phyloP scores from a whole-genome alignment of 1,140 invertebrate species.

The Oryzaephilus surinamensis region DNA sequence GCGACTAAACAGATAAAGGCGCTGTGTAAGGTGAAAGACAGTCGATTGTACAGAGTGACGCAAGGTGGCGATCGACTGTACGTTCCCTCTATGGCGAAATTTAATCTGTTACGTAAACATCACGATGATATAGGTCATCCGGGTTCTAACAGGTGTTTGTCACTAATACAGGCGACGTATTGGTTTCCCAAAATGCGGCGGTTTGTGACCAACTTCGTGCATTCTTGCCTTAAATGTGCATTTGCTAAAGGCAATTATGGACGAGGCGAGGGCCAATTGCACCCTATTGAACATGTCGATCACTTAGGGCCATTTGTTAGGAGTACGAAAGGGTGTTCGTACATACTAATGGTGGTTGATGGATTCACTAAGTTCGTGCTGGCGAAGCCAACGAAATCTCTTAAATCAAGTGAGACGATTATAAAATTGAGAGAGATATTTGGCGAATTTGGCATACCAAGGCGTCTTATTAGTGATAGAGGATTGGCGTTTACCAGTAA shows the following conservation, averaged over 20 bases:
- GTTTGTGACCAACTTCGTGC: conserved; percentile 21
- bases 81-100: too few relatives aligned
- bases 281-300: conserved; percentile 21
- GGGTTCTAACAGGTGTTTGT: conserved; percentile 12
- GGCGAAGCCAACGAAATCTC: conserved; percentile 4
- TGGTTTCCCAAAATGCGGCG: too few relatives aligned
- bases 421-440: not conserved
- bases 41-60: too few relatives aligned
- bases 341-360: conserved; percentile 32
- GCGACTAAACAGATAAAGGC: too few relatives aligned
- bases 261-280: conserved; percentile 9
- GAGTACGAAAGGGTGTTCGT: conserved; percentile 15
- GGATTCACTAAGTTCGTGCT: conserved; percentile 30
- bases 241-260: conserved; percentile 22
- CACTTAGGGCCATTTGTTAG: conserved; percentile 24
- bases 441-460: conserved; percentile 28
- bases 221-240: conserved; percentile 26
- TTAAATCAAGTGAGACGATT: conserved; percentile 3
- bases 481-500: conserved; percentile 21
- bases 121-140: too few relatives aligned
- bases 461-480: conserved; percentile 18
- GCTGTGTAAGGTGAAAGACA: too few relatives aligned
- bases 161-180: too few relatives aligned
- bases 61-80: too few relatives aligned
- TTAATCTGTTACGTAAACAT: too few relatives aligned